Conservation (phyloP, 2,888 invertebrate genomes). For the Sphaeridia pumilis region DNA sequence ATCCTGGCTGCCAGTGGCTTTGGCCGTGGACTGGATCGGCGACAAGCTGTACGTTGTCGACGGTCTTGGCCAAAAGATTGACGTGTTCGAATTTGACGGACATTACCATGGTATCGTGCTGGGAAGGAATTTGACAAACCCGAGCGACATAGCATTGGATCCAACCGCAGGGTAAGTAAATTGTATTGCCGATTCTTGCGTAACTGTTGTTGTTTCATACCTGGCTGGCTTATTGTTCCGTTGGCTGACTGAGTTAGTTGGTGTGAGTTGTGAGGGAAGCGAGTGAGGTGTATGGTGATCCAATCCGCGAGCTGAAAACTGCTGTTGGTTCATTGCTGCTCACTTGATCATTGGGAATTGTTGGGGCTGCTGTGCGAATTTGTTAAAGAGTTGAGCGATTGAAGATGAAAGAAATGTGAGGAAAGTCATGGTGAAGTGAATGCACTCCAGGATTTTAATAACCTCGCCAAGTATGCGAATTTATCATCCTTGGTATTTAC, state of each 20-base stretch:
- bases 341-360: too few relatives aligned
- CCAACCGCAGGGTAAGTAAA: slow-evolving; percentile 61
- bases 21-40: slow-evolving; percentile 95
- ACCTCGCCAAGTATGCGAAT: neutral
- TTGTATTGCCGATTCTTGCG: neutral
- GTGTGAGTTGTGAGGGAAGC: too few relatives aligned
- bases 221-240: too few relatives aligned
- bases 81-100: slow-evolving; percentile 80
- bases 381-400: too few relatives aligned
- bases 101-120: slow-evolving; percentile 80
- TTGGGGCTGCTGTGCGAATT: too few relatives aligned
- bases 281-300: too few relatives aligned
- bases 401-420: too few relatives aligned
- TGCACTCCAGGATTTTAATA: slow-evolving; percentile 4
- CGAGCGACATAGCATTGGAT: slow-evolving; percentile 84
- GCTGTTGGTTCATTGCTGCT: too few relatives aligned
- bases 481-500: slow-evolving; percentile 2
- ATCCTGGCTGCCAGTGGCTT: slow-evolving; percentile 68
- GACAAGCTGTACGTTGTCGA: slow-evolving; percentile 93
- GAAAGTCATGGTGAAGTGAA: slow-evolving; percentile 1
- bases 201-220: neutral
- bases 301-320: too few relatives aligned
- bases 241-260: too few relatives aligned
- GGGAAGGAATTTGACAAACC: slow-evolving; percentile 79
- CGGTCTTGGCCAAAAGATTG: slow-evolving; percentile 81